phyloP scores from a whole-genome alignment of 1,140 invertebrate species.

The Drosophila navojoa region DNA sequence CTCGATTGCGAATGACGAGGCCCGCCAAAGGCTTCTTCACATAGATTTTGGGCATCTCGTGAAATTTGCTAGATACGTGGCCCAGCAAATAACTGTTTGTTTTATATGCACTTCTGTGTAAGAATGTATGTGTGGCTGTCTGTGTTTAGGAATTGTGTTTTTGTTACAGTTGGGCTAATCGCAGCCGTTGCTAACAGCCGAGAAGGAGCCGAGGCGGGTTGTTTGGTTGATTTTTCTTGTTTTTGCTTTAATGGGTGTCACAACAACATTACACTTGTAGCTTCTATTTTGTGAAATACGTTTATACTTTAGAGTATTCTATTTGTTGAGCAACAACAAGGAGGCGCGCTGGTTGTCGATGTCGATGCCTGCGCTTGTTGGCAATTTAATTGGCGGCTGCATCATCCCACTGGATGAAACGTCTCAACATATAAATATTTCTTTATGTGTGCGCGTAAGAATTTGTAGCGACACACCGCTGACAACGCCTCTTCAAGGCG shows the following conservation, averaged over 20 bases:
- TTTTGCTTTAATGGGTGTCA: slow-evolving; percentile 32
- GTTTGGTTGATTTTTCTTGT: slow-evolving; percentile 6
- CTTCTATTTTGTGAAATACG: slow-evolving; percentile 31
- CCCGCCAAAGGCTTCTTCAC: slow-evolving; percentile 84
- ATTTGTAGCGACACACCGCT: not conserved
- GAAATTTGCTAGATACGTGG: slow-evolving; percentile 48
- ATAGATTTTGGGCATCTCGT: slow-evolving; percentile 82
- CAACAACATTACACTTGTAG: slow-evolving; percentile 48
- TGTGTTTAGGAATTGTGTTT: not conserved
- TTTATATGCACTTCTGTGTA: not conserved
- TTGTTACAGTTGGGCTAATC: slow-evolving; percentile 15
- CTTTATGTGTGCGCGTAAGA: not conserved
- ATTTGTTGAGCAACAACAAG: slow-evolving; percentile 49
- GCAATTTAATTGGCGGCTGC: slow-evolving; percentile 48
- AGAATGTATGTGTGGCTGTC: not conserved
- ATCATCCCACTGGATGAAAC: slow-evolving; percentile 31
- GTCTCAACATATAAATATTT: not conserved
- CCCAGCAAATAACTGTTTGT: slow-evolving; percentile 24
- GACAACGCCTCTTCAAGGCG: slow-evolving; percentile 15
- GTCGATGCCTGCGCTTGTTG: slow-evolving; percentile 37
- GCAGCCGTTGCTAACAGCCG: slow-evolving; percentile 11
- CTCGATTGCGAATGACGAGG: slow-evolving; percentile 89
- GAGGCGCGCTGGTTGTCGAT: slow-evolving; percentile 46
- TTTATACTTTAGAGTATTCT: slow-evolving; percentile 34
- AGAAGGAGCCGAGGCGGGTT: slow-evolving; percentile 14